A percentile compares a stretch with the other conserved stretches of the same genome.
These are phyloP conservation scores for Lutjanus erythropterus DNA, from an alignment of 2,113 vertebrate genomes.

Conservation along the genomic window DNA sequence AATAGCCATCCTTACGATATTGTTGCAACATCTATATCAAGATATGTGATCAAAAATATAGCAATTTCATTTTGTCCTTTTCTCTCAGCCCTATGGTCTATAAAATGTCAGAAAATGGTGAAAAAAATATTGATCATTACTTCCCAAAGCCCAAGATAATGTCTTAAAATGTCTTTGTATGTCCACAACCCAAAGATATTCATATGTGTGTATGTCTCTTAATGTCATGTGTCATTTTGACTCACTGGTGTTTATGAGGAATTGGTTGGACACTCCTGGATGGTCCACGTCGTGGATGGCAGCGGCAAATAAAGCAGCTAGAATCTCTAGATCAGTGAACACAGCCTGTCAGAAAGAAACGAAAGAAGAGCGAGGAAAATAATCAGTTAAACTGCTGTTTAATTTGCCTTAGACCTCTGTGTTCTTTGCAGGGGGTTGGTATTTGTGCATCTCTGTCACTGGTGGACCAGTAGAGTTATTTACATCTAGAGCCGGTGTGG, in stretches of 20 bases:
- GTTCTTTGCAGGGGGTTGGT: not conserved
- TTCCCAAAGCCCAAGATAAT: not conserved
- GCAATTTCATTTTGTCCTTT: too few species aligned
- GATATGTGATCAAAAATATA: too few species aligned
- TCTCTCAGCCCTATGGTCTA: too few species aligned
- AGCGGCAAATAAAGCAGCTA: constrained; percentile 93
- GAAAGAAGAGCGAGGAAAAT: constrained; percentile 5
- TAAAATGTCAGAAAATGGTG: too few species aligned
- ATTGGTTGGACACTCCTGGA: constrained; percentile 97
- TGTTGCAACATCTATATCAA: too few species aligned
- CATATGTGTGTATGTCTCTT: not conserved
- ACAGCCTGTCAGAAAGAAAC: constrained; percentile 85
- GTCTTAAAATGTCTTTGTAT: too few species aligned
- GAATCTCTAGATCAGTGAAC: constrained; percentile 94
- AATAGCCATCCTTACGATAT: too few species aligned
- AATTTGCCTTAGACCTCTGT: not conserved
- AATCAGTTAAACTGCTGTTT: not conserved
- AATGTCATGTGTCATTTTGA: constrained; percentile 14
- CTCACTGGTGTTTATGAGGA: constrained; percentile 97
- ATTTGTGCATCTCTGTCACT: not conserved
- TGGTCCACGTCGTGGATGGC: constrained; percentile 97
- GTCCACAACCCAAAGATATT: too few species aligned
- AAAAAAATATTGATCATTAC: too few species aligned
- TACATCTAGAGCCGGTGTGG: constrained; percentile 92
- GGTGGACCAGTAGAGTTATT: constrained; percentile 49